A percentile compares a stretch with the other conserved stretches of the same genome.
phyloP scores from a whole-genome alignment of 1,140 invertebrate species.

The Drosophila biarmipes region DNA sequence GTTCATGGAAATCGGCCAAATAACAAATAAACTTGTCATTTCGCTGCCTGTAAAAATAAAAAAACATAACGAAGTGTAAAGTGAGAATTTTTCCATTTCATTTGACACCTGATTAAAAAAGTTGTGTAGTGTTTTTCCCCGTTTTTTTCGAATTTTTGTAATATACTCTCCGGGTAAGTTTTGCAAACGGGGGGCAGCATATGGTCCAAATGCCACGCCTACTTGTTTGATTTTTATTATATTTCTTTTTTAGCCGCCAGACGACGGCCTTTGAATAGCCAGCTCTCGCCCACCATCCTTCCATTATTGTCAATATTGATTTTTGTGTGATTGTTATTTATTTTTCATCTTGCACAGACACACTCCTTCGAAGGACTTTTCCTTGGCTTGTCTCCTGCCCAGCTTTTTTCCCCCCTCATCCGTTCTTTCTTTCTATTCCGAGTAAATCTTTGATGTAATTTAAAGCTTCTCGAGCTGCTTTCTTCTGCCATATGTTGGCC shows the following conservation, averaged over 20 bases:
- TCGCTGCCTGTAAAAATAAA: slow-evolving; percentile 1
- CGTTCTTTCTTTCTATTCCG: background rate
- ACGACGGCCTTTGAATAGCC: slow-evolving; percentile 1
- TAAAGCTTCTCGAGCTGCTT: slow-evolving; percentile 40
- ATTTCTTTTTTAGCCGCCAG: slow-evolving; percentile 20
- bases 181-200: slow-evolving; percentile 28
- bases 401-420: background rate
- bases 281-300: background rate
- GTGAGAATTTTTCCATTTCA: slow-evolving; percentile 35
- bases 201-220: slow-evolving; percentile 42
- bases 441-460: slow-evolving; percentile 61
- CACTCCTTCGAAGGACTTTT: slow-evolving; percentile 37
- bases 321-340: slow-evolving; percentile 79
- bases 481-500: slow-evolving; percentile 50
- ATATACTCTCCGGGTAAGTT: slow-evolving; percentile 46
- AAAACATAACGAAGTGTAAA: slow-evolving; percentile 32
- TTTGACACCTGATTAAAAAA: slow-evolving; percentile 75
- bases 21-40: slow-evolving; percentile 46
- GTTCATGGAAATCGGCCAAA: slow-evolving; percentile 38
- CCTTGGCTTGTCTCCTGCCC: slow-evolving; percentile 14
- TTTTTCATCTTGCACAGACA: slow-evolving; percentile 69
- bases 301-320: slow-evolving; percentile 74
- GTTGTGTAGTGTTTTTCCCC: slow-evolving; percentile 21
- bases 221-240: slow-evolving; percentile 12
- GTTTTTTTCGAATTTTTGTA: background rate